Conservation (phyloP, 2,113 vertebrate species). For the Laterallus jamaicensis region DNA sequence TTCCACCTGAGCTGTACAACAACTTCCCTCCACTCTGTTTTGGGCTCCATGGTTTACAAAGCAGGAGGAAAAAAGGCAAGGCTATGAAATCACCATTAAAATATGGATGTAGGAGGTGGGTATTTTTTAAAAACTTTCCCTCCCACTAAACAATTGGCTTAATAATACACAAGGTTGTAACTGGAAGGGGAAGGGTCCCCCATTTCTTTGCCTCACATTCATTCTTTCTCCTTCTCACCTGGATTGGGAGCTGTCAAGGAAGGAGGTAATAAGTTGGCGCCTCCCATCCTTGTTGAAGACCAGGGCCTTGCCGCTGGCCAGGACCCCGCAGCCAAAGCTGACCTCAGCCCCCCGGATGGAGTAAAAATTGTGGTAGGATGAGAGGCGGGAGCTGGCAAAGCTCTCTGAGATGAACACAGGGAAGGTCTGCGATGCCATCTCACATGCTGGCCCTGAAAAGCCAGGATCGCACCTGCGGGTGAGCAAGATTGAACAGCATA, state of each 20-base stretch:
- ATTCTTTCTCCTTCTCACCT: slow-evolving; percentile 76
- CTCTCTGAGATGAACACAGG: slow-evolving; percentile 95
- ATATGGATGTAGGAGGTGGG: neutral
- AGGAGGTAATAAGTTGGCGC: slow-evolving; percentile 90
- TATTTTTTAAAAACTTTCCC: neutral
- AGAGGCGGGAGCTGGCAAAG: slow-evolving; percentile 90
- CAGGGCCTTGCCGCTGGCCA: slow-evolving; percentile 94
- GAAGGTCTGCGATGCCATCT: slow-evolving; percentile 93
- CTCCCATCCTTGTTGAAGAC: slow-evolving; percentile 96
- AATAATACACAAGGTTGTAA: neutral
- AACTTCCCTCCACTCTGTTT: slow-evolving; percentile 33
- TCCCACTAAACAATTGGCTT: neutral
- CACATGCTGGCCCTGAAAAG: slow-evolving; percentile 94
- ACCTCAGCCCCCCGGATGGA: slow-evolving; percentile 95
- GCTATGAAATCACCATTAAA: slow-evolving; percentile 8
- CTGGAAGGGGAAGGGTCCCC: neutral
- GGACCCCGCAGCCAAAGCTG: slow-evolving; percentile 94
- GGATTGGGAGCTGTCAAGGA: slow-evolving; percentile 96
- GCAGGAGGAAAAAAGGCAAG: neutral
- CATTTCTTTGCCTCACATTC: neutral
- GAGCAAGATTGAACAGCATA: neutral
- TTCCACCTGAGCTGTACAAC: slow-evolving; percentile 29
- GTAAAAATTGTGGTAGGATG: slow-evolving; percentile 97
- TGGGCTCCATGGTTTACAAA: neutral
- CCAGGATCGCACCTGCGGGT: slow-evolving; percentile 89